These are phyloP conservation scores for Nymphalis io DNA, from an alignment of 1,140 invertebrate genomes.

Conservation along the genomic window DNA sequence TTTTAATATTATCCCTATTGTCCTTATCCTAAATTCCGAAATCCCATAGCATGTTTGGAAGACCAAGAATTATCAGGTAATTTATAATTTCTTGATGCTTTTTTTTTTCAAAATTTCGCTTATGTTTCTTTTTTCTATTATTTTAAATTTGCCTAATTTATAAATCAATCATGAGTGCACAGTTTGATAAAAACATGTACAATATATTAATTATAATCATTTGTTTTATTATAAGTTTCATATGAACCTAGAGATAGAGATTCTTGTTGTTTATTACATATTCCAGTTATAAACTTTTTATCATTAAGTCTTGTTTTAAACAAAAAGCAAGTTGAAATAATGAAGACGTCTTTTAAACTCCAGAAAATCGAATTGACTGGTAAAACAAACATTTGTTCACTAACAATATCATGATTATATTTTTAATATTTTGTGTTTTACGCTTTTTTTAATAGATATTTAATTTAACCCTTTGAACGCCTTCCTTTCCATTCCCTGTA, in stretches of 20 bases:
- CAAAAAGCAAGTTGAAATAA: constrained; percentile 43
- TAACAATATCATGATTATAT: background rate
- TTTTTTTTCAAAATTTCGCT: constrained; percentile 37
- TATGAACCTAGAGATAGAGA: too few relatives aligned
- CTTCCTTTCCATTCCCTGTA: background rate
- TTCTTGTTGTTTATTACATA: too few relatives aligned
- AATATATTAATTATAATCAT: too few relatives aligned
- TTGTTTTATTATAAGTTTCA: too few relatives aligned
- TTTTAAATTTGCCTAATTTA: constrained; percentile 27
- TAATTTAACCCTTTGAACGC: background rate
- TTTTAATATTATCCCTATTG: constrained; percentile 43
- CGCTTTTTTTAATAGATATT: background rate
- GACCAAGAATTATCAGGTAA: constrained; percentile 66
- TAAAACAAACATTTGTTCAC: background rate
- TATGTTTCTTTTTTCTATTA: constrained; percentile 26
- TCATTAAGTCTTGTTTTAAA: background rate
- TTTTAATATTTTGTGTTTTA: constrained; percentile 31
- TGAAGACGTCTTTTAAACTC: too few relatives aligned
- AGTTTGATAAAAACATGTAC: background rate
- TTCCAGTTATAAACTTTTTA: background rate
- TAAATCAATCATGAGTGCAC: constrained; percentile 26
- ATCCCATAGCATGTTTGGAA: constrained; percentile 71
- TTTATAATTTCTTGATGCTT: constrained; percentile 50
- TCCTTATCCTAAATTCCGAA: constrained; percentile 49
- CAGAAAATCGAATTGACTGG: too few relatives aligned